A percentile compares a stretch with the other conserved stretches of the same genome.
Evolutionary conservation across 2,888 invertebrate species (phyloP).

Genomic region (Zele albiditarsus): DNA sequence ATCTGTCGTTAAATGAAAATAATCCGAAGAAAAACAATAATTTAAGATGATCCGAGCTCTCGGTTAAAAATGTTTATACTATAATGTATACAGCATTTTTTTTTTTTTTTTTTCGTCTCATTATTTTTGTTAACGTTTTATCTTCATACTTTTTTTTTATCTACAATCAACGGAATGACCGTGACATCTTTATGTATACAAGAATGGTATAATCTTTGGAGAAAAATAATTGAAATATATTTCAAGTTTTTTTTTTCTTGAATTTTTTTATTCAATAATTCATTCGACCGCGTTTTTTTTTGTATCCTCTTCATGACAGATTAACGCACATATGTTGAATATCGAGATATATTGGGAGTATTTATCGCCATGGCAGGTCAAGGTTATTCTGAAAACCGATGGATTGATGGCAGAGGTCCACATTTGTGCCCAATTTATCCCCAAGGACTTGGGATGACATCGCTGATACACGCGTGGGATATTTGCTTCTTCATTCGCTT

Average conservation of each 20-base stretch:
- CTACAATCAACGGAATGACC: too few relatives aligned
- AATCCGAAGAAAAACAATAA: too few relatives aligned
- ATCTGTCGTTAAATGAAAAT: too few relatives aligned
- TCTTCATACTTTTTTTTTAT: too few relatives aligned
- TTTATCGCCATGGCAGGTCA: neutral
- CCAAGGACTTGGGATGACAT: neutral
- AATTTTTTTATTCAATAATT: neutral
- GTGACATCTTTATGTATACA: too few relatives aligned
- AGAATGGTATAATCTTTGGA: too few relatives aligned
- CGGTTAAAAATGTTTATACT: too few relatives aligned
- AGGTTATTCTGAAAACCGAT: neutral
- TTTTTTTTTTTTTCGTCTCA: too few relatives aligned
- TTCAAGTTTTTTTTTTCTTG: neutral
- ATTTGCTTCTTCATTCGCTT: neutral
- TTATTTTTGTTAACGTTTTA: too few relatives aligned
- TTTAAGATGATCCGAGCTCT: too few relatives aligned
- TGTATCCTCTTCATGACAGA: neutral
- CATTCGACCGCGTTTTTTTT: neutral
- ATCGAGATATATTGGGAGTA: neutral
- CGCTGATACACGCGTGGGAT: neutral
- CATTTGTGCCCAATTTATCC: neutral
- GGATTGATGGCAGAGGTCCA: neutral
- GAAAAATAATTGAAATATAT: too few relatives aligned
- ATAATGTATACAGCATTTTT: too few relatives aligned
- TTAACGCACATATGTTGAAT: neutral